These are phyloP conservation scores for Ictalurus punctatus DNA, from an alignment of 2,113 vertebrate genomes.

Conservation along the genomic window DNA sequence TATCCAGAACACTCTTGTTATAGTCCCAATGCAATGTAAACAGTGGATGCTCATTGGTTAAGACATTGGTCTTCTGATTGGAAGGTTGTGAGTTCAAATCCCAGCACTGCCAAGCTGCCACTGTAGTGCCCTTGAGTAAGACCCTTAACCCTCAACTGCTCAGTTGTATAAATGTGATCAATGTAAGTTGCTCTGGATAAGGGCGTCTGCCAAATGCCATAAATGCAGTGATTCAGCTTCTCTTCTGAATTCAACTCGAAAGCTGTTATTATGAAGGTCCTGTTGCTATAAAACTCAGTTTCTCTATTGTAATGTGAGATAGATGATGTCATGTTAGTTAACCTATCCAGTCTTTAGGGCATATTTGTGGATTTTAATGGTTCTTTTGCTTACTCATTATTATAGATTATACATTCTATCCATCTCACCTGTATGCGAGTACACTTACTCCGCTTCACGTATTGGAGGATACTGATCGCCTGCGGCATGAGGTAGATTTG, in stretches of 20 bases:
- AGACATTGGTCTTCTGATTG: too few species aligned
- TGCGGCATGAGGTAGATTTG: slow-evolving; percentile 57
- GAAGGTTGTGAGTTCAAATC: too few species aligned
- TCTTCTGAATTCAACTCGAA: background rate
- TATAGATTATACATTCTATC: background rate
- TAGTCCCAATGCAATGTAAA: background rate
- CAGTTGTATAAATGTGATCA: too few species aligned
- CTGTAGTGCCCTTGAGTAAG: too few species aligned
- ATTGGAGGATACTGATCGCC: slow-evolving; percentile 40
- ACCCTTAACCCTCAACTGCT: too few species aligned
- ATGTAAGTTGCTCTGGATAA: too few species aligned
- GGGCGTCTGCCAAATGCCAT: too few species aligned
- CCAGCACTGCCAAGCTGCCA: too few species aligned
- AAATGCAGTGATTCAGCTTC: background rate
- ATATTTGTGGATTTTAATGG: background rate
- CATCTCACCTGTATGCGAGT: background rate
- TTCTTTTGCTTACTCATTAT: slow-evolving; percentile 5
- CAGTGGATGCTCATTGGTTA: too few species aligned
- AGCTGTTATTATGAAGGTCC: background rate
- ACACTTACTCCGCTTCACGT: background rate
- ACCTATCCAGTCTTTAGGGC: background rate
- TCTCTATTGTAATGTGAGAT: background rate
- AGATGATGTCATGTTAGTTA: background rate
- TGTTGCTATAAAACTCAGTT: background rate
- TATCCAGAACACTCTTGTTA: background rate